These are phyloP conservation scores for Ptilorrhoa leucosticta DNA, from an alignment of 2,113 vertebrate species.

Conservation along the genomic window DNA sequence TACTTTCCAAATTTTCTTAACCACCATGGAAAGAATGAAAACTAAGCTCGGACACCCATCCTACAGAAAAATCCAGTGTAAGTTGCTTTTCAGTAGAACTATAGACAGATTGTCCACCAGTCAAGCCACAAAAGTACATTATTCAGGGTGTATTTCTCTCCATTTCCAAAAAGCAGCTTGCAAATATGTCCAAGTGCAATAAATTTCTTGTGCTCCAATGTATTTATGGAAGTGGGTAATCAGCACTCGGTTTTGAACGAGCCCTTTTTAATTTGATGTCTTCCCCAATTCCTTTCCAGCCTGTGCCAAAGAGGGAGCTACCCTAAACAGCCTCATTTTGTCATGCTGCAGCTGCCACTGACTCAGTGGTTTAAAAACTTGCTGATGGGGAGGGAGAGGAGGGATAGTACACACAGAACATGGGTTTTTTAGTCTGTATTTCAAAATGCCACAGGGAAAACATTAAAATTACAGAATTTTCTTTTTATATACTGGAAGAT, in stretches of 20 bases:
- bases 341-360: neutral
- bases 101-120: neutral
- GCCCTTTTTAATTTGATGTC: slow-evolving; percentile 4
- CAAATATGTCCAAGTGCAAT: neutral
- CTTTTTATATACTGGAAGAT: neutral
- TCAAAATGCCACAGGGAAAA: neutral
- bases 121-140: neutral
- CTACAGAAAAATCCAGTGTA: neutral
- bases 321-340: neutral
- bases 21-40: neutral
- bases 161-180: slow-evolving; percentile 22
- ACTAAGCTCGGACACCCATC: neutral
- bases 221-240: slow-evolving; percentile 21
- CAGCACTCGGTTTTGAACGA: neutral
- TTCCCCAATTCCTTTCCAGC: neutral
- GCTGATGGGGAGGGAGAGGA: neutral
- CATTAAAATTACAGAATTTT: neutral
- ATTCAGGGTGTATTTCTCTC: neutral
- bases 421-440: neutral
- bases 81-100: neutral
- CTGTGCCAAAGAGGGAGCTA: slow-evolving; percentile 13
- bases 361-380: neutral
- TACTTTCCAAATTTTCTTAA: neutral
- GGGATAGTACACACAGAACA: neutral
- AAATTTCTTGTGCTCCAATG: neutral